Percentiles rank a stretch among this genome's conserved stretches.
These are phyloP conservation scores for Eupeodes corollae DNA, from an alignment of 1,140 invertebrate species.

Conservation along the genomic window DNA sequence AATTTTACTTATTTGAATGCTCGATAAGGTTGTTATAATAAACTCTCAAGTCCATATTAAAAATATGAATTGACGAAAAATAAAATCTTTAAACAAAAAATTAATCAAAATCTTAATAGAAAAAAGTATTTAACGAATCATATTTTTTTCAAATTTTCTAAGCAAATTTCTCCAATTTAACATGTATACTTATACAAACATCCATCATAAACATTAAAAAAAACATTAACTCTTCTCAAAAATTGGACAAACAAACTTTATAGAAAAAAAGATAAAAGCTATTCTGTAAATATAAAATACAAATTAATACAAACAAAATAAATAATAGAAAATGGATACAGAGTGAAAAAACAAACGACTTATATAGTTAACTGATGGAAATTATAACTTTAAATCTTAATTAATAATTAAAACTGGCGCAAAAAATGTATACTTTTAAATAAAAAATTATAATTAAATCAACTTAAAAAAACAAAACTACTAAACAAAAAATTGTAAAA, in stretches of 20 bases:
- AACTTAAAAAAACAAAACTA: too few relatives aligned
- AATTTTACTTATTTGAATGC: background rate
- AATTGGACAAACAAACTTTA: slow-evolving; percentile 21
- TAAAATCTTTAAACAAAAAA: too few relatives aligned
- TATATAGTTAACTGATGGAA: too few relatives aligned
- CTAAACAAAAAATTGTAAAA: too few relatives aligned
- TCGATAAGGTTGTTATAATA: too few relatives aligned
- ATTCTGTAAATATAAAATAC: slow-evolving; percentile 23
- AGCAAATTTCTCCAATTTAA: too few relatives aligned
- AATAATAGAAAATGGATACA: slow-evolving; percentile 17
- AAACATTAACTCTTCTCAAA: slow-evolving; percentile 15
- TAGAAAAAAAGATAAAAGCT: slow-evolving; percentile 13
- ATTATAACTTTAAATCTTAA: slow-evolving; percentile 7
- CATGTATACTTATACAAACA: slow-evolving; percentile 25
- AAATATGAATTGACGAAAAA: too few relatives aligned
- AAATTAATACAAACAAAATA: slow-evolving; percentile 22
- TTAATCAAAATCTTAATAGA: too few relatives aligned
- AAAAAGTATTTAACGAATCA: too few relatives aligned
- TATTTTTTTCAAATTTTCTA: too few relatives aligned
- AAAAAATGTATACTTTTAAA: slow-evolving; percentile 17
- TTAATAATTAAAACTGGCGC: slow-evolving; percentile 16
- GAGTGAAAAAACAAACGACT: slow-evolving; percentile 2
- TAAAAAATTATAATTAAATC: too few relatives aligned
- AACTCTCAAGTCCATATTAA: too few relatives aligned
- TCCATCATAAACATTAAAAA: slow-evolving; percentile 6